Evolutionary conservation across 1,140 invertebrate genomes (phyloP).

Genomic region (Pollicipes pollicipes): DNA sequence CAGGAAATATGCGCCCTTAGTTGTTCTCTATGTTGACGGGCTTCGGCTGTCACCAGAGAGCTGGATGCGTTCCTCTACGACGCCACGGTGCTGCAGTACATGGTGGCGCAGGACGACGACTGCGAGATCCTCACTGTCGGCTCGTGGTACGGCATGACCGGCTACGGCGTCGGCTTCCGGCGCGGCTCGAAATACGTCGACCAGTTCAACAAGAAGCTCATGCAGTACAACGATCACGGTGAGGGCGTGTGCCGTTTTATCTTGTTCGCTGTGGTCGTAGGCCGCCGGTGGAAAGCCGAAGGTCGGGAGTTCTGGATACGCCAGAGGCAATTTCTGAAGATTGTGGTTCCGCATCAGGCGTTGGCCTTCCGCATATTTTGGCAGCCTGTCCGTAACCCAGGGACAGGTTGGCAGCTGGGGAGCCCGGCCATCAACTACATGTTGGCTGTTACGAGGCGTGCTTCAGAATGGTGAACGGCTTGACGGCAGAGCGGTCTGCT

Average conservation of each 20-base stretch:
- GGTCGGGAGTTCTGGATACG: too few relatives aligned
- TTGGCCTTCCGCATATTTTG: not conserved
- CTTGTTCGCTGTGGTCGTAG: not conserved
- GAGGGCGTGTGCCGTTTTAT: slow-evolving; percentile 11
- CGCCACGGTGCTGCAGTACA: slow-evolving; percentile 89
- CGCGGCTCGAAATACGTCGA: slow-evolving; percentile 86
- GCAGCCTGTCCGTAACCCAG: not conserved
- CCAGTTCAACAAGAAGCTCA: slow-evolving; percentile 82
- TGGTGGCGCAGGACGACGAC: slow-evolving; percentile 87
- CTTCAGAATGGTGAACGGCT: slow-evolving; percentile 11
- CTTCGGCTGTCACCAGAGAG: slow-evolving; percentile 38
- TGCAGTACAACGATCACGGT: slow-evolving; percentile 90
- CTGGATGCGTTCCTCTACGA: slow-evolving; percentile 99
- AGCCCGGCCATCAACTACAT: slow-evolving; percentile 6
- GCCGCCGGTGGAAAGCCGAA: too few relatives aligned
- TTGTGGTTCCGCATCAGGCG: slow-evolving; percentile 1
- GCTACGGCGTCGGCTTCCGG: slow-evolving; percentile 88
- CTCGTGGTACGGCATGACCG: slow-evolving; percentile 74
- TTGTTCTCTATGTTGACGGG: too few relatives aligned
- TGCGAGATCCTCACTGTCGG: slow-evolving; percentile 89
- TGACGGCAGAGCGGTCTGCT: slow-evolving; percentile 5
- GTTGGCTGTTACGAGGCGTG: not conserved
- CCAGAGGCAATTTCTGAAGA: not conserved
- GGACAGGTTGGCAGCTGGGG: too few relatives aligned
- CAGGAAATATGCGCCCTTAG: too few relatives aligned